Evolutionary conservation across 2,888 invertebrate species (phyloP).

Genomic region (Drosophila demipolita): DNA sequence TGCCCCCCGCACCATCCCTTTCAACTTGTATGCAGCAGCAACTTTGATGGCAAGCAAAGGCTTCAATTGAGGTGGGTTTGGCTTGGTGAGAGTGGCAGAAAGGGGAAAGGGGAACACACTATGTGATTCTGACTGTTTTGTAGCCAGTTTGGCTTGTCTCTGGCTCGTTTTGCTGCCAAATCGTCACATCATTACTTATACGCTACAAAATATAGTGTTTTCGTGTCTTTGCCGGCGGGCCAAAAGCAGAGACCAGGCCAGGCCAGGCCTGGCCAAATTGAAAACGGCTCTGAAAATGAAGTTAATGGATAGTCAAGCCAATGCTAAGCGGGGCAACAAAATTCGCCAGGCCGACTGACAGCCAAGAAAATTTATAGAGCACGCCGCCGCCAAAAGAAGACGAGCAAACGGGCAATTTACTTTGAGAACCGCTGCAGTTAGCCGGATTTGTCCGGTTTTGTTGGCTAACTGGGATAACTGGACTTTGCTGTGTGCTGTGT

Average conservation of each 20-base stretch:
- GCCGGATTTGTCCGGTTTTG: conserved; percentile 17
- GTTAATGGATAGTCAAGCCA: conserved; percentile 52
- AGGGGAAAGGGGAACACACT: background rate
- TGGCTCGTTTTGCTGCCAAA: conserved; percentile 68
- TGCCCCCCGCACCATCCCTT: background rate
- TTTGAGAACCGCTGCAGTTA: conserved; percentile 25
- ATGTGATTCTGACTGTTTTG: conserved; percentile 40
- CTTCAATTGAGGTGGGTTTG: background rate
- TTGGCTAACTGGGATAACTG: conserved; percentile 11
- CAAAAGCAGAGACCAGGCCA: conserved; percentile 34
- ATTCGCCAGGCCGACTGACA: conserved; percentile 51
- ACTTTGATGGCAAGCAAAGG: conserved; percentile 4
- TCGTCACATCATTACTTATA: conserved; percentile 78
- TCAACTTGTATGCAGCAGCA: background rate
- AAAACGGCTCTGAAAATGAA: conserved; percentile 71
- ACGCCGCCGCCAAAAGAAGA: conserved; percentile 34
- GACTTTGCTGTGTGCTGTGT: conserved; percentile 2
- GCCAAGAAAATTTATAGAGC: conserved; percentile 66
- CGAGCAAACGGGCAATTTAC: conserved; percentile 69
- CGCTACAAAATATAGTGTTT: conserved; percentile 68
- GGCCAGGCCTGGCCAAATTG: conserved; percentile 70
- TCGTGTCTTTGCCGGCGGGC: conserved; percentile 32
- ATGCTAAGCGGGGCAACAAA: conserved; percentile 9
- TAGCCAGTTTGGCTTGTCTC: conserved; percentile 53
- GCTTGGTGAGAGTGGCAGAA: no score